Evolutionary conservation across 53 echinoderm and acorn worm genomes (phyloP).

Genomic region (Henricia sp.): DNA sequence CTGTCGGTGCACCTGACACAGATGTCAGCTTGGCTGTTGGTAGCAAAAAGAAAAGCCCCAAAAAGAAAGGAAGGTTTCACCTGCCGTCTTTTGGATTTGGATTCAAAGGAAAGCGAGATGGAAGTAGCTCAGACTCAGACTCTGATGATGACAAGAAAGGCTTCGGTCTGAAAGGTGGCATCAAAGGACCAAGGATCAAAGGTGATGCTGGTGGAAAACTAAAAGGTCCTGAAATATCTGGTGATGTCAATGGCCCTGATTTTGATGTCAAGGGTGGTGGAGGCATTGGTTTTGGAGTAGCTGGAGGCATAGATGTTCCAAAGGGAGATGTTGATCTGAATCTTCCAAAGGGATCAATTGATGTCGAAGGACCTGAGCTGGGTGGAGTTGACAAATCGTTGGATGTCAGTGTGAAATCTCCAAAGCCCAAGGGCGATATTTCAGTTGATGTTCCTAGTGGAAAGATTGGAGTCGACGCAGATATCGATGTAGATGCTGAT

Average conservation of each 20-base stretch:
- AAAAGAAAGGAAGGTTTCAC: constrained; percentile 55
- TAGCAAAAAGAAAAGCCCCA: constrained; percentile 53
- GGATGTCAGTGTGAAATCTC: constrained; percentile 61
- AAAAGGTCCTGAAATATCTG: constrained; percentile 50
- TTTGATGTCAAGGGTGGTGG: constrained; percentile 62
- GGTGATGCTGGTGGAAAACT: constrained; percentile 59
- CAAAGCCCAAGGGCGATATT: constrained; percentile 62
- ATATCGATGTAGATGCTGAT: constrained; percentile 60
- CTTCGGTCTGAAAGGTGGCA: constrained; percentile 44
- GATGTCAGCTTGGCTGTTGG: constrained; percentile 29
- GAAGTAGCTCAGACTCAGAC: constrained; percentile 38
- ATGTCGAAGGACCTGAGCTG: constrained; percentile 46
- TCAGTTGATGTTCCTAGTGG: constrained; percentile 43
- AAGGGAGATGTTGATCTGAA: constrained; percentile 59
- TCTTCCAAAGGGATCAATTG: constrained; percentile 48
- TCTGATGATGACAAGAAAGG: constrained; percentile 54
- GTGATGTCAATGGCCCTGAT: constrained; percentile 56
- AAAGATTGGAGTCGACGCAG: constrained; percentile 56
- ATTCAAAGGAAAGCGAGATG: constrained; percentile 41
- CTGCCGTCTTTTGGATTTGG: constrained; percentile 49
- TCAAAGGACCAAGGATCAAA: constrained; percentile 62
- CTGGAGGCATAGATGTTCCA: constrained; percentile 53
- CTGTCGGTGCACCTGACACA: constrained; percentile 10
- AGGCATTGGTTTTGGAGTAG: constrained; percentile 24
- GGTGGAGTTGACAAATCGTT: constrained; percentile 19